Evolutionary conservation across 2,888 invertebrate species (phyloP), one percentile per base, ranked within the genome.

Genomic region (Empis livida): DNA sequence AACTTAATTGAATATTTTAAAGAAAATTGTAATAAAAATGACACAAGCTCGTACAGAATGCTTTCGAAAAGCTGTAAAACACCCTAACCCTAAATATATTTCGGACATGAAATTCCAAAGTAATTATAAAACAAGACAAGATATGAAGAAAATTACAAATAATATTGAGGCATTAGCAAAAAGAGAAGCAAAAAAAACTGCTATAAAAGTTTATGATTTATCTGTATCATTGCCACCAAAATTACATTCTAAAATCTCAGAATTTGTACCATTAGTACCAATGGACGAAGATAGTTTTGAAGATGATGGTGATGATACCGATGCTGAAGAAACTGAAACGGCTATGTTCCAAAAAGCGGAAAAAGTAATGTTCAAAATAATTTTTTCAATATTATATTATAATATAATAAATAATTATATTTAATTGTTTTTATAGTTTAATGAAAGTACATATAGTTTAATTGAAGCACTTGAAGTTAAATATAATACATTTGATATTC

Each of bases 401-500:
- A 20, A 20, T 20, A 20, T 20, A 20, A 20, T n/a, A n/a, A 20
- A 5, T 20, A 20, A 6, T 20, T 20, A 20, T 5, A 20, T 20
- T 3, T 20, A 20, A 20, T 5, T n/a, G n/a, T n/a, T n/a, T 20
- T 27, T 27, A 8, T 9, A 15, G 0, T 64, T 59, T 45, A 62
- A 59, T 45, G 65, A 67, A 47, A 67, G 64, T 35, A 61, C 63
- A 1, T 61, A 61, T 23, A 63, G 64, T 1, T 59, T 64, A 30
- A 59, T 67, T 17, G 59, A 61, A 20, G 58, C 60, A 30, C 54
- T 61, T 53, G 63, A 68, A 49, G 56, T 60, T 31, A 61, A 62
- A 23, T 59, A 57, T 41, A 35, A 5, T 35, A 13, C 3, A 6
- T n/a, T 35, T 35, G 35, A 35, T 2, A 8, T 35, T n/a, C 10